Base-by-base conservation (phyloP, 2,888 invertebrate species). In the Halocaridina rubra region DNA sequence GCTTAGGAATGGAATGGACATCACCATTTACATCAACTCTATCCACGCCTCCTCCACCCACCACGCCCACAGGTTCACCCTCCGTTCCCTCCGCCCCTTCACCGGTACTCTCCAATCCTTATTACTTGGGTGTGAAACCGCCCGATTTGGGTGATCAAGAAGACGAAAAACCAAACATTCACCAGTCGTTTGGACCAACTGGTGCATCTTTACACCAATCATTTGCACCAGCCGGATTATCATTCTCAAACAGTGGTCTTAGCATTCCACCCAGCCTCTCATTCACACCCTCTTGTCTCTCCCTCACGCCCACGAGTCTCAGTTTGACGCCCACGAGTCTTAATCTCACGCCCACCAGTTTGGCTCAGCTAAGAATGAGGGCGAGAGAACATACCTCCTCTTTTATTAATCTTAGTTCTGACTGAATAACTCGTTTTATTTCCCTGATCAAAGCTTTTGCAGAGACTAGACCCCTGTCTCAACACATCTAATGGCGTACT, bases 381-480 rank as follows among this genome's bases (percentile, higher is more conserved):
- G 82, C 77, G 29, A 71, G 82, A 29, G 82, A 82, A 19, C 82
- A 82, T 32, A 82, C 67, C 19, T 82, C 82, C 3, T 67, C 82
- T 16, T 82, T 82, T 10, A 69, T 82, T 24, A 82, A 82, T 33
- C 69, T 82, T 2, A 78, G 59, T 4, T 57, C 67, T 3, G 81
- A 81, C 27, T 81, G 69, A 79, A 4, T 22, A n/a, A n/a, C n/a
- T n/a, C n/a, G n/a, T n/a, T n/a, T n/a, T n/a, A n/a, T n/a, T n/a
- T n/a, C n/a, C n/a, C n/a, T n/a, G n/a, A n/a, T n/a, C n/a, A n/a
- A n/a, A n/a, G n/a, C n/a, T n/a, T n/a, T n/a, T n/a, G n/a, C n/a
- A n/a, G n/a, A n/a, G n/a, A n/a, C n/a, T n/a, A n/a, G n/a, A n/a
- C n/a, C n/a, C n/a, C n/a, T n/a, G n/a, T n/a, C n/a, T n/a, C n/a